A percentile compares a stretch with the other conserved stretches of the same genome.
Conservation (phyloP, 2,113 vertebrate genomes). For the Grallaria varia region DNA sequence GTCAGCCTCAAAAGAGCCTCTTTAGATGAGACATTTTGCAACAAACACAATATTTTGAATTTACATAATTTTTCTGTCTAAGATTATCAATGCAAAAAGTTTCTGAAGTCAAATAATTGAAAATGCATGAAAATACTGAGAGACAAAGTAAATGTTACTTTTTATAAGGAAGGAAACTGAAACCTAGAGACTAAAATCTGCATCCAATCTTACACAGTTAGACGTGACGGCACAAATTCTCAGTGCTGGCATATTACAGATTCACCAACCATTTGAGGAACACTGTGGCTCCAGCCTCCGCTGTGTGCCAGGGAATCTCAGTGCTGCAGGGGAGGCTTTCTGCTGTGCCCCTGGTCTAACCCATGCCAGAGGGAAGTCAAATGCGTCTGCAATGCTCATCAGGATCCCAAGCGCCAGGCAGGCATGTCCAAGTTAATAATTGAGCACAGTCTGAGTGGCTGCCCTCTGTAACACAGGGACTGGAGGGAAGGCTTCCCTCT, state of each 20-base stretch:
- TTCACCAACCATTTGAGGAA: not conserved
- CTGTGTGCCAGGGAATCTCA: not conserved
- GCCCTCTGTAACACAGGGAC: not conserved
- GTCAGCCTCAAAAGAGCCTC: not conserved
- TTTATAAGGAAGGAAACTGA: not conserved
- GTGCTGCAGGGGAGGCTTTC: not conserved
- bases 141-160: not conserved
- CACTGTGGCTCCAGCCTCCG: not conserved
- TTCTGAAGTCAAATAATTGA: not conserved
- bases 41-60: not conserved
- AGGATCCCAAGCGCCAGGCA: not conserved
- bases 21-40: not conserved
- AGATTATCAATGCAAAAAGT: not conserved
- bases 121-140: not conserved
- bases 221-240: accelerated
- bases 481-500: not conserved
- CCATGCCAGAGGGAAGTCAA: accelerated
- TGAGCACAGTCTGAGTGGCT: not conserved
- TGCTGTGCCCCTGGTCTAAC: accelerated
- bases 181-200: not conserved
- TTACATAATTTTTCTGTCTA: not conserved
- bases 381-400: not conserved
- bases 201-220: not conserved
- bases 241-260: not conserved
- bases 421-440: not conserved